These are phyloP conservation scores for Apantesis nais DNA, from an alignment of 2,888 invertebrate genomes.

Conservation along the genomic window DNA sequence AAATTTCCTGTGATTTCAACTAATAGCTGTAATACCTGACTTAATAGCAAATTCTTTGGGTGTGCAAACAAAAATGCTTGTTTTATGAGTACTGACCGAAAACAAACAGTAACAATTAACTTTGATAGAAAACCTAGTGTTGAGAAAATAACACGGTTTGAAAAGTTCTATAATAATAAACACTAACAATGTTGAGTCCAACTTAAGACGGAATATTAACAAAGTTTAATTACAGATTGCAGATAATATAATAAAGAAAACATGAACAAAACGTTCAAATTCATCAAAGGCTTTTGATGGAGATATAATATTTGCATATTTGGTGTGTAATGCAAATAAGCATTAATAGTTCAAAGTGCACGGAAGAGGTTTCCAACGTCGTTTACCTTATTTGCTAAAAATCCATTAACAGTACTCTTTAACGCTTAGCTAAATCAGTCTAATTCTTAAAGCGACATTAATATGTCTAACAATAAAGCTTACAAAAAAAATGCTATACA, in stretches of 20 bases:
- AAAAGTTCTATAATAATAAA: slow-evolving; percentile 41
- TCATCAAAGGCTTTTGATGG: slow-evolving; percentile 37
- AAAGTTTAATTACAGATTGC: slow-evolving; percentile 31
- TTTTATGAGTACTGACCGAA: slow-evolving; percentile 70
- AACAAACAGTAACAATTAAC: slow-evolving; percentile 64
- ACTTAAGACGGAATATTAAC: slow-evolving; percentile 33
- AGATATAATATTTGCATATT: slow-evolving; percentile 28
- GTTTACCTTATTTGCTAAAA: slow-evolving; percentile 72
- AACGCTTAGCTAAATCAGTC: slow-evolving; percentile 86
- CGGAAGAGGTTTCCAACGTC: slow-evolving; percentile 57
- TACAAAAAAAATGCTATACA: slow-evolving; percentile 77
- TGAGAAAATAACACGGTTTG: slow-evolving; percentile 39
- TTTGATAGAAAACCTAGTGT: slow-evolving; percentile 57
- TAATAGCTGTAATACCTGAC: slow-evolving; percentile 54
- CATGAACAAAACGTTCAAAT: slow-evolving; percentile 34
- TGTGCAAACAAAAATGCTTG: slow-evolving; percentile 54
- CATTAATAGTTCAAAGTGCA: slow-evolving; percentile 32
- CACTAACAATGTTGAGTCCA: slow-evolving; percentile 46
- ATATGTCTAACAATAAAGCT: slow-evolving; percentile 82
- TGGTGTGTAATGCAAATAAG: slow-evolving; percentile 21
- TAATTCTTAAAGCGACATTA: slow-evolving; percentile 85
- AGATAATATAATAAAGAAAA: slow-evolving; percentile 28
- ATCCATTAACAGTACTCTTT: slow-evolving; percentile 80
- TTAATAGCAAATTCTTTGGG: slow-evolving; percentile 66
- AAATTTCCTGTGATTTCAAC: slow-evolving; percentile 51